Conservation (phyloP, 2,113 vertebrate species). For the Alligator sinensis region DNA sequence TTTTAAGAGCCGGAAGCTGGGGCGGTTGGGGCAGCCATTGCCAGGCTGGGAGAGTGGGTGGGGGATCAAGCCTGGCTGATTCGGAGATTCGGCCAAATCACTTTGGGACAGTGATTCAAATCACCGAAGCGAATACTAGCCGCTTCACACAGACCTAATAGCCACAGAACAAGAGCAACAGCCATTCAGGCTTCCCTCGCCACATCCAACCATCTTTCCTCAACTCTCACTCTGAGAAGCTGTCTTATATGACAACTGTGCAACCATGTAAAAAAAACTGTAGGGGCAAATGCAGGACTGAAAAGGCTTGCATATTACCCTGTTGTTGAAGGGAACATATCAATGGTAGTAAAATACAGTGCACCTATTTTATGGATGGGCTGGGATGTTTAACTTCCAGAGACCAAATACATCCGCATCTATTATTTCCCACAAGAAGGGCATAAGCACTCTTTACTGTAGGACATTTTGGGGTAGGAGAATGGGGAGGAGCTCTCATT, state of each 20-base stretch:
- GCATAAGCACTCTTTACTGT: too few species aligned
- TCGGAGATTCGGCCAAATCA: too few species aligned
- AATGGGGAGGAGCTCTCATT: too few species aligned
- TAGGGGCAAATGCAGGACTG: background rate
- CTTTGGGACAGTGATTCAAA: too few species aligned
- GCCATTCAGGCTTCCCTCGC: background rate
- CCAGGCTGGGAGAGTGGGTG: too few species aligned
- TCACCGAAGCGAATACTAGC: too few species aligned
- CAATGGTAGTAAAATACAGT: background rate
- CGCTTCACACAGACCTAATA: too few species aligned
- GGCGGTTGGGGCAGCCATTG: too few species aligned
- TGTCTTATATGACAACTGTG: background rate
- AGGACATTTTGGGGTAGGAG: too few species aligned
- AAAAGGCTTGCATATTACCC: background rate
- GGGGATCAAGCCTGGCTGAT: too few species aligned
- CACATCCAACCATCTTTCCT: background rate
- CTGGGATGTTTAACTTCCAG: background rate
- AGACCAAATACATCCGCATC: background rate
- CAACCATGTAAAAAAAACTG: background rate
- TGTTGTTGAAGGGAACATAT: background rate
- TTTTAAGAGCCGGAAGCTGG: too few species aligned
- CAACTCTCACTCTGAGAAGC: background rate
- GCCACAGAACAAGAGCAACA: background rate
- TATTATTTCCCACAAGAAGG: too few species aligned
- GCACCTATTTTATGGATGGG: background rate